These are phyloP conservation scores for Actinia equina DNA, from an alignment of 64 coral and sea anemone species.

Conservation along the genomic window DNA sequence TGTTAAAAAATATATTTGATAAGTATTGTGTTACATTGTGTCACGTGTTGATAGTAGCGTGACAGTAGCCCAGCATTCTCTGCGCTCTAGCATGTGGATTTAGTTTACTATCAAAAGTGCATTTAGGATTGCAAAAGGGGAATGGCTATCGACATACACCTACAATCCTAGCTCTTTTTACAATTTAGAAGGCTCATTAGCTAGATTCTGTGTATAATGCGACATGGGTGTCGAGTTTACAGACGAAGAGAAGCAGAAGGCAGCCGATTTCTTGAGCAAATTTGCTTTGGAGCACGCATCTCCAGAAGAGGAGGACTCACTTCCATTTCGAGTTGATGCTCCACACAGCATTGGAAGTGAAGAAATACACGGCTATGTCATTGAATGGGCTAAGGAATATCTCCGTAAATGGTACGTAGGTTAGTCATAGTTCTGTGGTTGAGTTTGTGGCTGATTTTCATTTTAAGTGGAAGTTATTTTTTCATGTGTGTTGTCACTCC, in stretches of 20 bases:
- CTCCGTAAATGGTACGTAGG: constrained; percentile 51
- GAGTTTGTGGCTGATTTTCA: constrained; percentile 2
- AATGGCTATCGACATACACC: not conserved
- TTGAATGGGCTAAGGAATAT: constrained; percentile 75
- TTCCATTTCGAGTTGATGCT: constrained; percentile 59
- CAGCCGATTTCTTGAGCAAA: constrained; percentile 49
- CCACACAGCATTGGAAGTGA: constrained; percentile 27
- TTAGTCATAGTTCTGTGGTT: not conserved
- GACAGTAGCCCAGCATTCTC: not conserved
- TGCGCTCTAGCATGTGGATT: constrained; percentile 2
- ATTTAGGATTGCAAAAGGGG: not conserved
- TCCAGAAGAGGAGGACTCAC: constrained; percentile 37
- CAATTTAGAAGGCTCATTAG: not conserved
- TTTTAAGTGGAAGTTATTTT: not conserved
- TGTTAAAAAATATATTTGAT: not conserved
- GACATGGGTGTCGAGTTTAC: constrained; percentile 80
- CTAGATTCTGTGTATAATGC: not conserved
- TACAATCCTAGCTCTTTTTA: not conserved
- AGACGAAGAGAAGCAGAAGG: constrained; percentile 48
- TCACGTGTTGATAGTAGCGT: not conserved
- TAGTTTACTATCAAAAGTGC: constrained; percentile 11
- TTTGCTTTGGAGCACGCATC: constrained; percentile 43
- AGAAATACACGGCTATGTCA: constrained; percentile 69
- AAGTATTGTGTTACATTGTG: not conserved
- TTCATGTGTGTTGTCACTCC: not conserved